phyloP scores from a whole-genome alignment of 2,113 vertebrate species.

The Neogobius melanostomus region DNA sequence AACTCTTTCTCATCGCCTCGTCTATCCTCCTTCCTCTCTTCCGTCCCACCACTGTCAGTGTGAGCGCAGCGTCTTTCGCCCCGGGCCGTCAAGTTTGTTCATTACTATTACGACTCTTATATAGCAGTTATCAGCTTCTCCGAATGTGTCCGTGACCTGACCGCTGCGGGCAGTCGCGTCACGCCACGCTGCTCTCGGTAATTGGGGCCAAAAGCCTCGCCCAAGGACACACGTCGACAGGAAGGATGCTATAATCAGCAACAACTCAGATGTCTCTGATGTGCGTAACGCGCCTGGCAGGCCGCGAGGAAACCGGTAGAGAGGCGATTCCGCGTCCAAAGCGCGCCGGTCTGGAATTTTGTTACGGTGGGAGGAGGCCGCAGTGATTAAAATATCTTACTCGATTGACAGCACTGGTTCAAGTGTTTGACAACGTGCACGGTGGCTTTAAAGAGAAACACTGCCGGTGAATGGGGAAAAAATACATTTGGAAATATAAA shows the following conservation, averaged over 20 bases:
- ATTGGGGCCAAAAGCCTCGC: conserved; percentile 59
- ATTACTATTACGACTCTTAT: not conserved
- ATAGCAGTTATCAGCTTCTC: not conserved
- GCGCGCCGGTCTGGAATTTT: not conserved
- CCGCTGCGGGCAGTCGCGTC: conserved; percentile 24
- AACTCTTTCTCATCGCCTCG: too few relatives aligned
- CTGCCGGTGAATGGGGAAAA: too few relatives aligned
- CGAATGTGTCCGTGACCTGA: conserved; percentile 10
- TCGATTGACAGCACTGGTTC: too few relatives aligned
- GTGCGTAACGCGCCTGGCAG: conserved; percentile 17
- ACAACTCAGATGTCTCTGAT: conserved; percentile 25
- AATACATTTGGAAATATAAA: too few relatives aligned
- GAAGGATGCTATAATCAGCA: conserved; percentile 40
- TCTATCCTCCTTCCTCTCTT: not conserved
- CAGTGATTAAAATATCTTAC: not conserved
- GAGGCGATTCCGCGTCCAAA: not conserved
- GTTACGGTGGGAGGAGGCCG: not conserved
- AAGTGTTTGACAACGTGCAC: too few relatives aligned
- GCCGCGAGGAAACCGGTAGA: conserved; percentile 13
- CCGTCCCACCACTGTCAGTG: not conserved
- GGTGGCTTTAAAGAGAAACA: too few relatives aligned
- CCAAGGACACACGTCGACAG: conserved; percentile 41
- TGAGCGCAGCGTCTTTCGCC: not conserved
- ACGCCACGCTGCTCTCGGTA: conserved; percentile 31
- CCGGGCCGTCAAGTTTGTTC: not conserved